Base-by-base conservation (phyloP, 2,113 vertebrate genomes). In the Psittacula cyanocephala region DNA sequence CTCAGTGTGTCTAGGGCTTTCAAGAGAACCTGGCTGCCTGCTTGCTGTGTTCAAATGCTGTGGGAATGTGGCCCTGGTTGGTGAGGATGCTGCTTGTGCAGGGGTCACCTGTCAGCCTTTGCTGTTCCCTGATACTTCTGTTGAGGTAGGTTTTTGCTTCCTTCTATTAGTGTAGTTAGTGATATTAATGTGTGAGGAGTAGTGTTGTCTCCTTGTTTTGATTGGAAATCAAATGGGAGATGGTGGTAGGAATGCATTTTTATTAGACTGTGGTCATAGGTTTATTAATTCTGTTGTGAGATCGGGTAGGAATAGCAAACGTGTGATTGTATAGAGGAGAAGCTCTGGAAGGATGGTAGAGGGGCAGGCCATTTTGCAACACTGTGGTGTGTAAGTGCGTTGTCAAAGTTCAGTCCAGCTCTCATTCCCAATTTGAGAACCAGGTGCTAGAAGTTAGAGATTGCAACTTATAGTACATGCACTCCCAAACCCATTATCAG, bases 1-100 rank as follows among this genome's bases (percentile, higher is more conserved):
- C 3, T 47, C 1, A 0, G 1, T 0, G 1, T 24, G 5, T 4
- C 12, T 74, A 35, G 23, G 33, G 6, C 35, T 93, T 57, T 19
- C 7, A 9, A 10, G 3, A 27, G 44, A 5, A 13, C 14, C 39
- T 19, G 52, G 4, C 7, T 41, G 22, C 83, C 25, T 88, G 13
- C 52, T 23, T 41, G 19, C 33, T 43, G 33, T 10, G 3, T 29
- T 89, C 20, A 16, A 19, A 6, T 25, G 19, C 22, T 29, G 4
- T 12, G 2, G 37, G 25, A 43, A 9, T 27, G 27, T 8, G 8
- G 13, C 1, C 19, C 13, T 74, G 13, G 11, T 6, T 43, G 44
- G 12, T 37, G 14, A 53, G 23, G 33, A 13, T 1, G 3, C 14
- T 81, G 41, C 44, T 41, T 57, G 27, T 2, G 4, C 25, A 63